Conservation (phyloP, 2,888 invertebrate species). For the Eurytoma californica region DNA sequence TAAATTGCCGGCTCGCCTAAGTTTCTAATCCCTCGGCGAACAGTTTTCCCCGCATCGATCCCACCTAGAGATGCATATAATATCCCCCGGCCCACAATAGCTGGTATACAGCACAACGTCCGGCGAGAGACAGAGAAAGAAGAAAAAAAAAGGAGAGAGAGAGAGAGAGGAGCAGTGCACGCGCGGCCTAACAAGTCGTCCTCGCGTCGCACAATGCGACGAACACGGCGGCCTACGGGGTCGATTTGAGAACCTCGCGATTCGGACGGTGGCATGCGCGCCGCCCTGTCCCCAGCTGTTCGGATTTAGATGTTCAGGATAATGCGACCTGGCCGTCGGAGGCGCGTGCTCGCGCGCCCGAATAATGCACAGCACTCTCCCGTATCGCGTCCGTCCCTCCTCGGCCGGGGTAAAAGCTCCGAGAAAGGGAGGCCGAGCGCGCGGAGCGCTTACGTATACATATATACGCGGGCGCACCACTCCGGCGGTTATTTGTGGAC, state of each 20-base stretch:
- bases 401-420: conserved; percentile 29
- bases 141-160: not conserved
- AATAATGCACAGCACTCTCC: conserved; percentile 73
- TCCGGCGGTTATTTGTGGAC: conserved; percentile 75
- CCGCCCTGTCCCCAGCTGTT: conserved; percentile 70
- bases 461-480: conserved; percentile 56
- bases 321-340: conserved; percentile 69
- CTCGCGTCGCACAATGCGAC: not conserved
- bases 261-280: conserved; percentile 9
- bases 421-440: conserved; percentile 24
- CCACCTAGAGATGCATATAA: conserved; percentile 31
- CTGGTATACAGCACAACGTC: not conserved
- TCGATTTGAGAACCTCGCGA: conserved; percentile 54
- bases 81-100: conserved; percentile 27
- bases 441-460: not conserved
- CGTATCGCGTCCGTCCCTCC: conserved; percentile 63
- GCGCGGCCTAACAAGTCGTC: conserved; percentile 9
- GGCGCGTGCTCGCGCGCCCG: conserved; percentile 54
- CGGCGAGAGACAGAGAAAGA: not conserved
- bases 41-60: conserved; percentile 25
- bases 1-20: no score
- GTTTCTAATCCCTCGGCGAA: no score
- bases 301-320: conserved; percentile 76
- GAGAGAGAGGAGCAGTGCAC: not conserved
- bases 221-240: not conserved